These are phyloP conservation scores for Mimachlamys varia DNA, from an alignment of 2,888 invertebrate genomes.

Conservation along the genomic window DNA sequence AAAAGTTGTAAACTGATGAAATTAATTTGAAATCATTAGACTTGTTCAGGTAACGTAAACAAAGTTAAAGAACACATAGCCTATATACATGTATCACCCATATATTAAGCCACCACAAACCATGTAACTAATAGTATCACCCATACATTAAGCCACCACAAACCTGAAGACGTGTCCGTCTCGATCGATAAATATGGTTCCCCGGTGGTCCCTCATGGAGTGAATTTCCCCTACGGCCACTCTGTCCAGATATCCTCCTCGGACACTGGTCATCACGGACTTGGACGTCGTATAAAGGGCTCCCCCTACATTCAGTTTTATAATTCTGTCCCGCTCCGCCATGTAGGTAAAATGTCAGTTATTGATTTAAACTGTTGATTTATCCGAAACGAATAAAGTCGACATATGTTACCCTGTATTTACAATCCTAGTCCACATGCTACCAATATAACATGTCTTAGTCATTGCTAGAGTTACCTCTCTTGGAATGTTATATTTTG, in stretches of 20 bases:
- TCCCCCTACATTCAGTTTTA: conserved; percentile 73
- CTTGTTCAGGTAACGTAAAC: too few species aligned
- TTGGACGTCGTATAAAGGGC: conserved; percentile 70
- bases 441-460: neutral
- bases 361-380: neutral
- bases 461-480: neutral
- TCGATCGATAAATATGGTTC: conserved; percentile 67
- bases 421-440: neutral
- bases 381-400: neutral
- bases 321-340: conserved; percentile 56
- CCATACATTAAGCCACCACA: too few species aligned
- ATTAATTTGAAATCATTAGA: too few species aligned
- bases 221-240: conserved; percentile 60
- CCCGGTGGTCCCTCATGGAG: conserved; percentile 69
- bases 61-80: too few species aligned
- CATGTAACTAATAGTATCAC: neutral
- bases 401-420: neutral
- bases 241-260: conserved; percentile 65
- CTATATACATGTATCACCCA: too few species aligned
- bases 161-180: conserved; percentile 69
- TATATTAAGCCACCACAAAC: too few species aligned
- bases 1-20: too few species aligned
- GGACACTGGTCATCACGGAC: conserved; percentile 63
- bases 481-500: neutral
- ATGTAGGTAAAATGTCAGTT: conserved; percentile 32